Evolutionary conservation across 1,140 invertebrate genomes (phyloP).

Genomic region (Drosophila prosaltans): DNA sequence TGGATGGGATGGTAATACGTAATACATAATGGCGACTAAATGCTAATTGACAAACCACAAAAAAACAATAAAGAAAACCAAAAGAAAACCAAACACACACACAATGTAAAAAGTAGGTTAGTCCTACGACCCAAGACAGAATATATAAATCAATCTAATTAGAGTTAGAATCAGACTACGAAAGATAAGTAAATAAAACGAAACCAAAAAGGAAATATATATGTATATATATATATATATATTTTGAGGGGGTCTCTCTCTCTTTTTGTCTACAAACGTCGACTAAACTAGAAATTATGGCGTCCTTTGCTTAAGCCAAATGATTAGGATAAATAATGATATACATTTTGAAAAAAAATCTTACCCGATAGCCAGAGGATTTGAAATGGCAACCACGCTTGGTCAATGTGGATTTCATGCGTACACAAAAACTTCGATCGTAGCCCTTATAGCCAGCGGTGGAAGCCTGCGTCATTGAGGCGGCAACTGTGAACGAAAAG

Average conservation of each 20-base stretch:
- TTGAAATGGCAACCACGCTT: constrained; percentile 99
- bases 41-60: constrained; percentile 29
- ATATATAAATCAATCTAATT: constrained; percentile 23
- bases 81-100: not conserved
- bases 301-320: constrained; percentile 24
- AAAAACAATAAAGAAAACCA: not conserved
- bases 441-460: constrained; percentile 92
- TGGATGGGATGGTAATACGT: constrained; percentile 81
- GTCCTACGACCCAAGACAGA: constrained; percentile 39
- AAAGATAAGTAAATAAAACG: not conserved
- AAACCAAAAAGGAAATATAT: not conserved
- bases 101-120: constrained; percentile 40
- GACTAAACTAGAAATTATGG: constrained; percentile 41
- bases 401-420: constrained; percentile 99
- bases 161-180: constrained; percentile 20
- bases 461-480: constrained; percentile 91
- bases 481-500: constrained; percentile 88
- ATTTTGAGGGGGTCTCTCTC: not conserved
- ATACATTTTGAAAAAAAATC: constrained; percentile 69
- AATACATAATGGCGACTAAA: constrained; percentile 56
- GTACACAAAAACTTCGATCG: constrained; percentile 96
- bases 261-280: constrained; percentile 32
- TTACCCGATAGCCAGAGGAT: constrained; percentile 98
- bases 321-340: not conserved
- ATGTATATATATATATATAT: too few relatives aligned